These are phyloP conservation scores for Acleris holmiana DNA, from an alignment of 2,888 invertebrate genomes.

Conservation along the genomic window DNA sequence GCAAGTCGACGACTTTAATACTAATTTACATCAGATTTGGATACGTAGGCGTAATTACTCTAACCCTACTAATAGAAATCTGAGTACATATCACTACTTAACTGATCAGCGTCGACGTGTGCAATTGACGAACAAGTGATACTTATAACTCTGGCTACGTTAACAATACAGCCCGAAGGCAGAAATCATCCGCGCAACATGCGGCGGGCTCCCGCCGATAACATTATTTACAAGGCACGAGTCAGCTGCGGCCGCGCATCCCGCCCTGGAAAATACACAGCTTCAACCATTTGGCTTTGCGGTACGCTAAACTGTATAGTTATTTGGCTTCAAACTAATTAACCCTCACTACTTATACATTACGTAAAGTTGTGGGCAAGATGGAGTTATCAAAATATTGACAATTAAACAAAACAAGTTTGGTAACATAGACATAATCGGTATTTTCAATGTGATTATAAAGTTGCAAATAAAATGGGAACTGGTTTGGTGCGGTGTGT, in stretches of 20 bases:
- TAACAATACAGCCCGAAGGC: constrained; percentile 77
- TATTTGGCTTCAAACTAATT: too few species aligned
- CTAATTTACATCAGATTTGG: constrained; percentile 43
- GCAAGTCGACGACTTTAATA: constrained; percentile 55
- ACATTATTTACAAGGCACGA: constrained; percentile 66
- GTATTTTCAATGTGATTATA: not conserved
- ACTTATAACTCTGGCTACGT: constrained; percentile 77
- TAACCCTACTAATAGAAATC: constrained; percentile 58
- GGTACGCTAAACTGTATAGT: too few species aligned
- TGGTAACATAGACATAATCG: too few species aligned
- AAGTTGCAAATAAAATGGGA: not conserved
- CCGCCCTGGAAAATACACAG: not conserved
- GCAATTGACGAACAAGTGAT: constrained; percentile 84
- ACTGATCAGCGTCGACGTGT: constrained; percentile 78
- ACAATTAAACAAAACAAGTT: too few species aligned
- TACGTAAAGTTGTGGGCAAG: too few species aligned
- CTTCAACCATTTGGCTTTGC: not conserved
- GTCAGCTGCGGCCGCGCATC: constrained; percentile 24
- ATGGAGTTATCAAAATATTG: too few species aligned
- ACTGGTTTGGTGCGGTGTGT: not conserved
- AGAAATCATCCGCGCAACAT: constrained; percentile 68
- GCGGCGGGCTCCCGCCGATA: constrained; percentile 57
- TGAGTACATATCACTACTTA: constrained; percentile 67
- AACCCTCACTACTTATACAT: too few species aligned
- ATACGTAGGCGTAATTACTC: constrained; percentile 53